These are phyloP conservation scores for Pachypsylla venusta DNA, from an alignment of 1,140 invertebrate species.

Conservation along the genomic window DNA sequence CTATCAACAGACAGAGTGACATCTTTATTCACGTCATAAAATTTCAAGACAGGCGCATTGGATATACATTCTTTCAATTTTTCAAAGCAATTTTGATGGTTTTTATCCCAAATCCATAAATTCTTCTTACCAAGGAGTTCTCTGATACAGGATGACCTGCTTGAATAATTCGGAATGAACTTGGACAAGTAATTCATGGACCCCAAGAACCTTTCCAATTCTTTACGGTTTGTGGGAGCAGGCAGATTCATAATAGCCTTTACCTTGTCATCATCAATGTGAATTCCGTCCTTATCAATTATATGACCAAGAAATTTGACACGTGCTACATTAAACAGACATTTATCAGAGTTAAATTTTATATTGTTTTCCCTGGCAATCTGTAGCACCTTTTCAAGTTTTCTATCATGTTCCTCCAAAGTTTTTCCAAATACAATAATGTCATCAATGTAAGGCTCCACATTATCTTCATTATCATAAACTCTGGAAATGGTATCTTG, in stretches of 20 bases:
- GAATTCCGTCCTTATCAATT: constrained; percentile 26
- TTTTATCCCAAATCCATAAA: constrained; percentile 25
- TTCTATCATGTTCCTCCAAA: constrained; percentile 20
- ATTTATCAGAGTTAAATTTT: constrained; percentile 14
- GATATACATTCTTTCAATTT: constrained; percentile 25
- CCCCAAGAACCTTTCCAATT: constrained; percentile 32
- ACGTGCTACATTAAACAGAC: constrained; percentile 19
- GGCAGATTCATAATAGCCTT: constrained; percentile 28
- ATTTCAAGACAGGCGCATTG: constrained; percentile 25
- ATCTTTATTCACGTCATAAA: constrained; percentile 24
- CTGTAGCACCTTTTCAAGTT: constrained; percentile 22
- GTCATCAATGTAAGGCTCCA: constrained; percentile 25
- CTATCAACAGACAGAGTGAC: constrained; percentile 29
- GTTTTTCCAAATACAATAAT: constrained; percentile 22
- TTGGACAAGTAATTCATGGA: constrained; percentile 29
- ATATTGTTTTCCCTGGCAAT: constrained; percentile 11
- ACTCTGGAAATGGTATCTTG: constrained; percentile 20
- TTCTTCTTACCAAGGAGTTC: constrained; percentile 26
- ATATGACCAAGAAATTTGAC: constrained; percentile 29
- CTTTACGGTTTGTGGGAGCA: constrained; percentile 25
- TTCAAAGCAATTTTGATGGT: constrained; percentile 25
- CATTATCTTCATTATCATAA: constrained; percentile 20
- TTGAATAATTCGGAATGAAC: constrained; percentile 29
- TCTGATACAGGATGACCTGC: constrained; percentile 26
- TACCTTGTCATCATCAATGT: constrained; percentile 27